Evolutionary conservation across 2,888 invertebrate species (phyloP).

Genomic region (Dryadula phaetusa): DNA sequence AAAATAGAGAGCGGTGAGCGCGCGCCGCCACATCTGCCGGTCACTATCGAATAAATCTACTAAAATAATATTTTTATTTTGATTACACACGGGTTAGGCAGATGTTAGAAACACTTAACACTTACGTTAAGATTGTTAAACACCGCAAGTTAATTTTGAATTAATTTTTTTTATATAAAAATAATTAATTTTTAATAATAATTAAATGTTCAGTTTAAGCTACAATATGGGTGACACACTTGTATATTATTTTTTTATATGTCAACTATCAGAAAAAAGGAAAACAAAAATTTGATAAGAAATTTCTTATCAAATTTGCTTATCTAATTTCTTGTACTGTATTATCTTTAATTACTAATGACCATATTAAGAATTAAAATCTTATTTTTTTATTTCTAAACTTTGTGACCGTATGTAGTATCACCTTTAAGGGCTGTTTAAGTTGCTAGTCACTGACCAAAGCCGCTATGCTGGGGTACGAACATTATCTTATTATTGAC

Average conservation of each 20-base stretch:
- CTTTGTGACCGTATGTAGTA: slow-evolving; percentile 56
- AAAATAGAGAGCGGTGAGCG: slow-evolving; percentile 72
- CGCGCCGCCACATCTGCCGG: slow-evolving; percentile 77
- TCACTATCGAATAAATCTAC: slow-evolving; percentile 83
- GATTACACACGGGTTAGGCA: slow-evolving; percentile 81
- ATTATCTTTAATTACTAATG: too few relatives aligned
- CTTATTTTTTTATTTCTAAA: slow-evolving; percentile 12
- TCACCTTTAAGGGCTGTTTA: slow-evolving; percentile 66
- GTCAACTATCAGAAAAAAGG: too few relatives aligned
- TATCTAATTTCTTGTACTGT: too few relatives aligned
- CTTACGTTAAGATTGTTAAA: slow-evolving; percentile 44
- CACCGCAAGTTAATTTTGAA: slow-evolving; percentile 4
- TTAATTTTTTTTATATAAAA: background rate
- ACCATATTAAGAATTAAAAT: too few relatives aligned
- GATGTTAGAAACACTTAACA: slow-evolving; percentile 70
- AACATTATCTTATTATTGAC: slow-evolving; percentile 76
- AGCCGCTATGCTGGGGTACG: slow-evolving; percentile 65
- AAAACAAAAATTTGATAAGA: too few relatives aligned
- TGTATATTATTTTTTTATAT: too few relatives aligned
- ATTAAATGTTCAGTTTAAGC: too few relatives aligned
- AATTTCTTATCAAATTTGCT: too few relatives aligned
- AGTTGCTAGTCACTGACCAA: slow-evolving; percentile 75
- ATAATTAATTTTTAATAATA: too few relatives aligned
- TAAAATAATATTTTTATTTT: slow-evolving; percentile 84
- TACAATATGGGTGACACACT: too few relatives aligned